Percentiles rank a stretch among this genome's conserved stretches.
phyloP scores from a whole-genome alignment of 2,888 invertebrate species.

The Tipula unca region DNA sequence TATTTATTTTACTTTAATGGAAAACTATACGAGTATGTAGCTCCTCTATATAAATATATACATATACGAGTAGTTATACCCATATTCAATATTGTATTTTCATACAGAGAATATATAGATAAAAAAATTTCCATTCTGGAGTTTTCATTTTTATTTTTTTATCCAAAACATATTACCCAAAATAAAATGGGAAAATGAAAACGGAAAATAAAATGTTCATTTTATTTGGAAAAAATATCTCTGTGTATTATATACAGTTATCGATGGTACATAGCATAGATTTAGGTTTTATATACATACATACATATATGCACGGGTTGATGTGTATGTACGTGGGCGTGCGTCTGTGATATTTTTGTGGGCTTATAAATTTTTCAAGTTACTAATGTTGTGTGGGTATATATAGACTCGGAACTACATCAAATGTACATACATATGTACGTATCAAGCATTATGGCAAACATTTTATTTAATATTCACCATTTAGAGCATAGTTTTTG shows the following conservation, averaged over 20 bases:
- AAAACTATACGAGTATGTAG: neutral
- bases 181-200: neutral
- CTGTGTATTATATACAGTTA: neutral
- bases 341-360: neutral
- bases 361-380: neutral
- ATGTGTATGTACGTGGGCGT: neutral
- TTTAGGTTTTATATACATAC: neutral
- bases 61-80: too few species aligned
- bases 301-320: neutral
- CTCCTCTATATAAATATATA: neutral
- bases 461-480: too few species aligned
- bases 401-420: neutral
- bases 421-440: too few species aligned
- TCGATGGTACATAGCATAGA: neutral
- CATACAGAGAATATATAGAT: neutral
- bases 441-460: too few species aligned
- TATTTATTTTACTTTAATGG: neutral
- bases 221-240: neutral
- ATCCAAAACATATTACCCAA: conserved; percentile 3
- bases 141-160: neutral
- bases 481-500: too few species aligned
- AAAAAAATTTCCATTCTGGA: neutral
- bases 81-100: neutral
- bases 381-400: neutral
- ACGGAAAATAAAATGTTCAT: neutral